Base-by-base conservation (phyloP, 2,113 vertebrate species). In the Cygnus atratus region DNA sequence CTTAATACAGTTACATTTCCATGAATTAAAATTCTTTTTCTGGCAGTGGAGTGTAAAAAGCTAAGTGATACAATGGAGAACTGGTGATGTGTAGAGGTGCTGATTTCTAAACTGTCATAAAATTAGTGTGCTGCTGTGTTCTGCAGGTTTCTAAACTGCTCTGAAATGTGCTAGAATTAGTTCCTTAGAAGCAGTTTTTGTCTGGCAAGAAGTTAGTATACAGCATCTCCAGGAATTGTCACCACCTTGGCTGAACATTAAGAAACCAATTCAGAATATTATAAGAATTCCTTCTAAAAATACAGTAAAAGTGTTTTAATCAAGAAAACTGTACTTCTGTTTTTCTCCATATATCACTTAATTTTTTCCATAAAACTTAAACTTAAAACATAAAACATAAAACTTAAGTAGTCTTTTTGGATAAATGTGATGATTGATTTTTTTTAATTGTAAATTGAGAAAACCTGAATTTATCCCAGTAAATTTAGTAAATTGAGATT, bases 251-350 rank as follows among this genome's bases (percentile, higher is more conserved):
- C 13, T 82, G 24, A 73, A 44, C 1, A 0, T 61, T 78, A 33
- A 65, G 39, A 15, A 48, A 70, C 9, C 19, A 48, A 75, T 55
- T 84, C 10, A 63, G 26, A 84, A 31, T 20, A 48, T 4, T 48
- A 0, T 8, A 86, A 84, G 31, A 87, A 65, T 55, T 81, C 9
- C 15, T 74, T 92, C 46, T 46, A 39, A 78, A 90, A 67, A 37
- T 57, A 19, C 6, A 17, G 16, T 54, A 33, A 48, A 72, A 37
- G 8, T 35, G 5, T 54, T 81, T 52, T 31, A 67, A 55, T 37
- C 0, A 25, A 79, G 43, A 84, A 52, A 9, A 44, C 10, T 9
- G 52, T 2, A 1, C 61, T 81, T 95, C 37, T 52, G 0, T 2
- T 61, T 86, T 46, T 84, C 9, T 75, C 91, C 4, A 3, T 43